Evolutionary conservation across 2,113 vertebrate species (phyloP), one percentile per base, ranked within the genome.

Genomic region (Perognathus longimembris): DNA sequence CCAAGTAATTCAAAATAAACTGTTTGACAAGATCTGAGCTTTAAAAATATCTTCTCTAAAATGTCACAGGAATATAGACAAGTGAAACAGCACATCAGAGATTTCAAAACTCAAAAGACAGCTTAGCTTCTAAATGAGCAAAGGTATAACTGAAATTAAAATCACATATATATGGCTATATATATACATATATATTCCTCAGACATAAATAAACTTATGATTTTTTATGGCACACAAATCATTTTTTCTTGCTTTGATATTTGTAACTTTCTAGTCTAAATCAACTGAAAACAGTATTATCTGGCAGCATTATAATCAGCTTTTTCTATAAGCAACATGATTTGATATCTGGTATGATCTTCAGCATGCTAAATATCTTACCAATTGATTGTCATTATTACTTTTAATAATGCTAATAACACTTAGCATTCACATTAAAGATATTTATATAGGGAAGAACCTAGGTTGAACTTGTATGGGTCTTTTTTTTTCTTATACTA

Each of bases 1-100:
- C 95, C 94, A 98, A 91, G 95, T 96, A 92, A 94, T 97, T 96
- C 45, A 85, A 94, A 94, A 90, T 82, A 96, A 95, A 93, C 42
- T 80, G 10, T 93, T 93, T 90, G 81, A 96, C 30, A 50, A 93
- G 86, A 80, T 26, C 67, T 77, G 24, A 71, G 59, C 83, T 96
- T 93, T 89, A 94, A 92, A 96, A 97, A 94, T 91, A 96, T 93
- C 93, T 92, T 92, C 92, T 88, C 66, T 69, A 69, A 96, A 96
- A 94, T 96, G 92, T 94, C 93, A 93, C 80, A 71, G 87, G 57
- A 94, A 87, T 87, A 92, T 30, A 94, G 64, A 93, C 85, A 94
- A 96, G 85, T 42, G 73, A 92, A 95, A 92, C 24, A 86, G 76
- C 54, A 80, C 61, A 71, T 61, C 66, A 88, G 90, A 94, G 70